Evolutionary conservation across 2,888 invertebrate species (phyloP), one percentile per base, ranked within the genome.

Genomic region (Hybos culiciformis): DNA sequence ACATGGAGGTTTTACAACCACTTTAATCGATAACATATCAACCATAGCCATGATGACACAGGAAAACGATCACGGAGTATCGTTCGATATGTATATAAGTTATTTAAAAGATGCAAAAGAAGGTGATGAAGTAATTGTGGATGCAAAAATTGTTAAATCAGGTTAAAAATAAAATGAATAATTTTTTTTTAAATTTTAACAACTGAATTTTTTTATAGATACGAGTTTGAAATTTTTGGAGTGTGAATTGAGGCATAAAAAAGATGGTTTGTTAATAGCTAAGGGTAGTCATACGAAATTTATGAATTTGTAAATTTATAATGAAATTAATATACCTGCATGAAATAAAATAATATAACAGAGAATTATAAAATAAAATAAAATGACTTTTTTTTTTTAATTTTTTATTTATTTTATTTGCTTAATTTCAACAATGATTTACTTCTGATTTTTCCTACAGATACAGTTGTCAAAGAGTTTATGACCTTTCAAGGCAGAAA

Each of bases 191-290:
- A n/a, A n/a, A n/a, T n/a, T n/a, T n/a, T n/a, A n/a, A n/a, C n/a
- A n/a, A n/a, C n/a, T n/a, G n/a, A n/a, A n/a, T n/a, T n/a, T n/a
- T n/a, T n/a, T n/a, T n/a, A n/a, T n/a, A n/a, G n/a, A n/a, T n/a
- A n/a, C n/a, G n/a, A n/a, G n/a, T n/a, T n/a, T 93, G 47, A 92
- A 90, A 0, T 92, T 85, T 60, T 69, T 92, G 9, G 78, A 81
- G 54, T 84, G 90, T 12, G 78, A 83, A 52, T 70, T 94, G 2
- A 74, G 72, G 33, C 81, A 83, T 47, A 90, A 88, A 62, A 68
- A 71, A 7, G 80, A 75, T 46, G 81, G 83, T 41, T 70, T 72
- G 36, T 53, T 91, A 3, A 62, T 94, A 39, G 92, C 87, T 5
- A 80, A 75, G 48, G 93, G 90, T 31, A 73, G 76, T 44, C 93